Evolutionary conservation across 2,113 vertebrate species (phyloP), one percentile per base, ranked within the genome.

Genomic region (Vulpes vulpes): DNA sequence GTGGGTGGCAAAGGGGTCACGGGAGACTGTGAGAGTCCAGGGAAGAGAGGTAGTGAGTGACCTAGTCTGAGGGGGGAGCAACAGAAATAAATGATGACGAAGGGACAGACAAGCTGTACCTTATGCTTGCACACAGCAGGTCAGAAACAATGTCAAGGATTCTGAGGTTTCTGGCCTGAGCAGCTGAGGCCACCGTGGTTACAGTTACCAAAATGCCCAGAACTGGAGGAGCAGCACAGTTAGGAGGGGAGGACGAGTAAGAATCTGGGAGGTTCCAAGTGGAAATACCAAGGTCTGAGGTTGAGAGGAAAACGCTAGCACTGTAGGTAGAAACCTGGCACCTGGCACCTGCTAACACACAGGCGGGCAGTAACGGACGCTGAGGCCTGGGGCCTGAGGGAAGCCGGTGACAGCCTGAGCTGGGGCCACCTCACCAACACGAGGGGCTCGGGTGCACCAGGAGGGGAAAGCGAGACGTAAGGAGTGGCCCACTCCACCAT

Each of bases 51-150:
- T 17, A 35, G 32, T 0, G 27, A 51, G 38, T 4, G 12, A 17
- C 20, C 43, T 32, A 23, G 8, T 4, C 35, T 60, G 17, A 51
- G 53, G 0, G 11, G 19, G 0, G 1, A 67, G 11, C 43, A 64
- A n/a, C 11, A 14, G 51, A 22, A 43, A 55, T 8, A 22, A 43
- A 55, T 8, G 25, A 79, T 15, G 20, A 87, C 27, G 16, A 62
- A 65, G 62, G n/a, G 25, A 51, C 20, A 49, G 87, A 43, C 20
- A 82, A 53, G 49, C 25, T 43, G 8, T 8, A 81, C n/a, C 20
- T 65, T 25, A 35, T 2, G 35, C 25, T 35, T 30, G 62, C 43
- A 78, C 62, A 38, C 32, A 10, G n/a, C 25, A 81, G 51, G 17
- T 74, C 20, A 49, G 55, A 82, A 78, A 19, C 23, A 69, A 55